Base-by-base conservation (phyloP, 2,888 invertebrate genomes). In the Ophion ellenae region DNA sequence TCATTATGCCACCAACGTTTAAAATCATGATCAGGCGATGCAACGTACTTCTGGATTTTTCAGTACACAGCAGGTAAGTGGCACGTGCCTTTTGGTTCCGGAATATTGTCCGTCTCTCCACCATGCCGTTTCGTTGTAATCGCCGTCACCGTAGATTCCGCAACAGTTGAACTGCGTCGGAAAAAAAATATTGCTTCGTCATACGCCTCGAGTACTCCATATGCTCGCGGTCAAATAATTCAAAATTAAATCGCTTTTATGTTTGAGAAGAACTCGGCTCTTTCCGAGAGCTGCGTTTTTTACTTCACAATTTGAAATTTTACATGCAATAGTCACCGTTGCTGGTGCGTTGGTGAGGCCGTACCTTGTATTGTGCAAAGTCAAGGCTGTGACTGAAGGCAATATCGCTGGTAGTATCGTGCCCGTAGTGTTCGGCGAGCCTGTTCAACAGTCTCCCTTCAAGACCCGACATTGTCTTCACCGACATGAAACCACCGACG, bases 321-420 rank as follows among this genome's bases (percentile, higher is more conserved):
- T 63, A 63, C 20, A 5, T 10, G 63, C 10, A 63, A n/a, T 24
- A 20, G 5, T 63, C 40, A 9, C 40, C 40, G 40, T 7, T 40
- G 9, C 40, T 32, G 32, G 32, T 32, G 32, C 32, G 32, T 24
- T 24, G 2, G 24, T 32, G 32, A 32, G 32, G 40, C 7, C 10
- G 40, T 90, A 95, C 95, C 93, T 94, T 94, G 86, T 94, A 94
- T 86, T 95, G 95, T 64, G 94, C 94, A 88, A 93, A 94, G 89
- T 95, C 95, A 75, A 95, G 91, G 75, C 95, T 94, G 59, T 94
- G 91, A 73, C 94, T 95, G 87, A 95, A 94, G 7, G 91, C 89
- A 0, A 90, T 82, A 81, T 94, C 94, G 87, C 92, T 93, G 86
- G 91, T 91, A 5, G 84, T 28, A 76, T 93, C 91, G 74, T 93